A percentile compares a stretch with the other conserved stretches of the same genome.
Evolutionary conservation across 1,140 invertebrate species (phyloP).

Genomic region (Philaenus spumarius): DNA sequence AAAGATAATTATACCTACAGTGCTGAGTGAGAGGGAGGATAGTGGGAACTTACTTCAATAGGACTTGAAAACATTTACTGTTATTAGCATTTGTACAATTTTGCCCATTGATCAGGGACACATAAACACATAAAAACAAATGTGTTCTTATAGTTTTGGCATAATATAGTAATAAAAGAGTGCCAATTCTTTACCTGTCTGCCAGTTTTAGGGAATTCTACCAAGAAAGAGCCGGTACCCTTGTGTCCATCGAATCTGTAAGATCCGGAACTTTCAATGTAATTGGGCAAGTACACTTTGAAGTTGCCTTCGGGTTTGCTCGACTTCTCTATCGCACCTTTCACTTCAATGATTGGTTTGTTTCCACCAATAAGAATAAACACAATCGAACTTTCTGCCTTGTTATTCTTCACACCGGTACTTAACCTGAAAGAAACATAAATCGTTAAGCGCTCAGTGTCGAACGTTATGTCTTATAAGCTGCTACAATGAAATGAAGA

Average conservation of each 20-base stretch:
- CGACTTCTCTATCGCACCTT: conserved; percentile 1
- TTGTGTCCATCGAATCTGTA: conserved; percentile 49
- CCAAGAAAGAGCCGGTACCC: conserved; percentile 45
- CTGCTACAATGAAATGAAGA: too few relatives aligned
- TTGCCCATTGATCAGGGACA: too few relatives aligned
- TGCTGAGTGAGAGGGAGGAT: too few relatives aligned
- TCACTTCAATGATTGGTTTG: conserved; percentile 20
- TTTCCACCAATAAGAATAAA: conserved; percentile 14
- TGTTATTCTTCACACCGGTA: conserved; percentile 38
- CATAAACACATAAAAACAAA: too few relatives aligned
- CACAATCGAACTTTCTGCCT: conserved; percentile 8
- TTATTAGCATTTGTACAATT: too few relatives aligned
- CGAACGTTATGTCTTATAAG: too few relatives aligned
- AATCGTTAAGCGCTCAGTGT: too few relatives aligned
- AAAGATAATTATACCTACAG: too few relatives aligned
- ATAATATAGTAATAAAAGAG: too few relatives aligned
- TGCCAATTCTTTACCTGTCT: conserved; percentile 34
- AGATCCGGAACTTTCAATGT: conserved; percentile 46
- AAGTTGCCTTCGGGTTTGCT: conserved; percentile 45
- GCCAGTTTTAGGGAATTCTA: conserved; percentile 42
- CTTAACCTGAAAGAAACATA: conserved; percentile 49
- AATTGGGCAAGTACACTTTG: conserved; percentile 47
- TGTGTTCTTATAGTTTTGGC: too few relatives aligned
- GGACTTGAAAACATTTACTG: too few relatives aligned
- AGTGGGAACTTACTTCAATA: too few relatives aligned